Evolutionary conservation across 2,113 vertebrate species (phyloP), one percentile per base, ranked within the genome.

Genomic region (Ciconia stormi): DNA sequence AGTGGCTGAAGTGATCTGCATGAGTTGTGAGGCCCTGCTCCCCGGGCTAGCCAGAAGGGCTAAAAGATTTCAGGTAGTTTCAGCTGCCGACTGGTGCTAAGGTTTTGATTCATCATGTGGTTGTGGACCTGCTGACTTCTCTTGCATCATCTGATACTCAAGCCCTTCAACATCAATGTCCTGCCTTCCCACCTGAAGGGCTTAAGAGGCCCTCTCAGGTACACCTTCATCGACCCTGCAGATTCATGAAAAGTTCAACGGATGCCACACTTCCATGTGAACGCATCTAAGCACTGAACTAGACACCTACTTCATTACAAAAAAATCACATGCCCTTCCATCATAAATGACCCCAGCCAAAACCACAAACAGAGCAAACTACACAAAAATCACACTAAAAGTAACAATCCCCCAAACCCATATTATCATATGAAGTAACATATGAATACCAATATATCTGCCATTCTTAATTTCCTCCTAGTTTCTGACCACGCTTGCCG

Each of bases 191-290:
- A 46, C 29, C 42, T 36, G 26, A 32, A 71, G 61, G 65, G 56
- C 36, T 62, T 12, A 6, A 34, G 80, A 26, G 17, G 42, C 6
- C 40, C 34, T 30, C 46, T 40, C 56, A 50, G 29, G n/a, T 13
- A n/a, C 30, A 70, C 0, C 17, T 40, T 22, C 47, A 3, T 27
- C 42, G 42, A n/a, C 58, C 16, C 47, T 34, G 16, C 10, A 55
- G 53, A 17, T 70, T 53, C 27, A 63, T 2, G 47, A 56, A 46
- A 59, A 46, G 63, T 14, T n/a, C 50, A 38, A 1, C 1, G 2
- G 80, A 58, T 58, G 36, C 38, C 32, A n/a, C 11, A 0, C 25
- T 42, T 46, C 40, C 50, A 18, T 3, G 1, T 0, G 30, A 62
- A 82, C 14, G 4, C 84, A 49, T 34, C 32, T 3, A 9, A 42